These are phyloP conservation scores for Archilochus colubris DNA, from an alignment of 2,113 vertebrate genomes.

Conservation along the genomic window DNA sequence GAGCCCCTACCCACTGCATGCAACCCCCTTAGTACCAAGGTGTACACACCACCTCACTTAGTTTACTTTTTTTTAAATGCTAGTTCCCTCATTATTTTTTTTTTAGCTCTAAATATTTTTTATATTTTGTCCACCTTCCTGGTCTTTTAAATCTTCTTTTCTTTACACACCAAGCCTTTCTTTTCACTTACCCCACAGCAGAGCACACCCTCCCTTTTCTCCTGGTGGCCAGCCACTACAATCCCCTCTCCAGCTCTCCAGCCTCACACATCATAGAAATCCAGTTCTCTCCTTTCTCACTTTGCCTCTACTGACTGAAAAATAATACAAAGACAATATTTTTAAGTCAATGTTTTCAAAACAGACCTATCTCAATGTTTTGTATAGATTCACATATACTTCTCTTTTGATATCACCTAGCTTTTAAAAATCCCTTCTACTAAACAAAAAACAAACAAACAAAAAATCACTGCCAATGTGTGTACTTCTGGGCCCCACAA, in stretches of 20 bases:
- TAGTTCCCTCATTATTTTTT: neutral
- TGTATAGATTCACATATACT: neutral
- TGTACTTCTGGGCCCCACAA: neutral
- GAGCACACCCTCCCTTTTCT: neutral
- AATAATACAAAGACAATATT: neutral
- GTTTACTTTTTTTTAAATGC: neutral
- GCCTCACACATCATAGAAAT: neutral
- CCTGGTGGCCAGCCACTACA: rapidly evolving
- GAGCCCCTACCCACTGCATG: neutral
- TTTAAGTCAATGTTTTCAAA: neutral
- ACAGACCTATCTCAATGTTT: neutral
- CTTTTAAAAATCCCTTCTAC: neutral
- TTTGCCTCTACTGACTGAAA: neutral
- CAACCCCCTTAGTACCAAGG: neutral
- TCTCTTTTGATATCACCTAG: neutral
- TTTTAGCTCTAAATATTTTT: neutral
- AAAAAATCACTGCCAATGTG: neutral
- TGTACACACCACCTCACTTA: neutral
- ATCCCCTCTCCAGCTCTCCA: neutral
- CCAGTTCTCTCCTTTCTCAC: neutral
- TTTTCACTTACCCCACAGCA: neutral
- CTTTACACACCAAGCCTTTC: neutral
- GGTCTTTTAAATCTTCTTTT: neutral
- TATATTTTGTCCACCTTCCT: neutral
- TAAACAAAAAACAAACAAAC: neutral